Base-by-base conservation (phyloP, 2,113 vertebrate genomes). In the Vimba vimba region DNA sequence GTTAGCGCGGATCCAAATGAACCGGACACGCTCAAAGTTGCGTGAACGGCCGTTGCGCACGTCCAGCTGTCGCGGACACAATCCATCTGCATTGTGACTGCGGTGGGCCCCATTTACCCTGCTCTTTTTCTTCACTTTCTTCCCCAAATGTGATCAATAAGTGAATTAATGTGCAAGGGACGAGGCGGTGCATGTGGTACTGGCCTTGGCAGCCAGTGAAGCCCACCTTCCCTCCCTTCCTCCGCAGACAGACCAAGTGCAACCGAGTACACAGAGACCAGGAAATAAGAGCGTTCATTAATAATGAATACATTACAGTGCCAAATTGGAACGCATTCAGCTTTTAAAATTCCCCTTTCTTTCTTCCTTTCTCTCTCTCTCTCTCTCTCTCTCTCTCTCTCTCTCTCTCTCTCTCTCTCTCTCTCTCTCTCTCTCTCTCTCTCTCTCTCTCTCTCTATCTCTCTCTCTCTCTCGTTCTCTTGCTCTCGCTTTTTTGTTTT, bases 141-240 rank as follows among this genome's bases (percentile, higher is more conserved):
- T 64, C 91, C 87, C 83, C 68, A 73, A 90, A 87, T 90, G 82
- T 89, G 86, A 93, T 94, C 91, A 91, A 93, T 93, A 93, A 83
- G 86, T 90, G 88, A 93, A 94, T 93, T 91, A 90, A 94, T 92
- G 91, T 90, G 71, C 77, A 87, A 90, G 90, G 87, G 88, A 89
- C 90, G 86, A 91, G 88, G 88, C 86, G 89, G 89, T 91, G 88
- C 83, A 85, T 89, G 88, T 90, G 64, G 64, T 86, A 85, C 77
- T 74, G 90, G 89, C 91, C 83, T 90, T 92, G 90, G 87, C 86
- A 86, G 79, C 77, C 82, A 81, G 60, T 83, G 79, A 77, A 75
- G 4, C 86, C 83, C 73, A 43, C 23, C 36, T 25, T 59, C 64
- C 23, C 11, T 6, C 45, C 27, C 59, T 57, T 43, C 45, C 52